Evolutionary conservation across 2,113 vertebrate genomes (phyloP).

Genomic region (Oostethus manadensis): DNA sequence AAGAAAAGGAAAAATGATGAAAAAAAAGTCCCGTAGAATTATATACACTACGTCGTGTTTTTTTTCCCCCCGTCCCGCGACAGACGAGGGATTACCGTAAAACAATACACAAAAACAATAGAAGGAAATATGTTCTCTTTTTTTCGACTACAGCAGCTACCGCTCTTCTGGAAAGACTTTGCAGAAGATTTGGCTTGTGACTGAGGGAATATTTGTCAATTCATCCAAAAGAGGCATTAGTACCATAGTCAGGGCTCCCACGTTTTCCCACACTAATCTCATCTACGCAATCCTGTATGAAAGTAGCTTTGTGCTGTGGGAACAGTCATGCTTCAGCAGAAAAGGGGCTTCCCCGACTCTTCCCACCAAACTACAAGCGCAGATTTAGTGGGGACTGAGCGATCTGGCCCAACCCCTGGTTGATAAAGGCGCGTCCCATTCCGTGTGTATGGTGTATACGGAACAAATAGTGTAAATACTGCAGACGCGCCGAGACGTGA

Average conservation of each 20-base stretch:
- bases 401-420: background rate
- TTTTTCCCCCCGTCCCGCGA: too few relatives aligned
- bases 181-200: too few relatives aligned
- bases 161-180: too few relatives aligned
- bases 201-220: too few relatives aligned
- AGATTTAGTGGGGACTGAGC: background rate
- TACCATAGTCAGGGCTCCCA: background rate
- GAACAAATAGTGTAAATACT: slow-evolving; percentile 6
- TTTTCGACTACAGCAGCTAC: too few relatives aligned
- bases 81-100: too few relatives aligned
- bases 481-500: slow-evolving; percentile 8
- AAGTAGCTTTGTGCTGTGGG: background rate
- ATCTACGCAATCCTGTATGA: background rate
- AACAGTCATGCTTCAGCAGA: background rate
- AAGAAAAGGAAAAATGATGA: too few relatives aligned
- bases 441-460: background rate
- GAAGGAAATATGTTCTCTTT: too few relatives aligned
- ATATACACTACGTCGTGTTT: too few relatives aligned
- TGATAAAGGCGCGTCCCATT: background rate
- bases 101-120: too few relatives aligned
- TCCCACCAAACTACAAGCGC: background rate
- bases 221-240: too few relatives aligned
- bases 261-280: background rate
- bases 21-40: too few relatives aligned
- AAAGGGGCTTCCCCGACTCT: background rate